Conservation (phyloP, 2,797 vertebrate genomes). For the Onychomys leucogaster region DNA sequence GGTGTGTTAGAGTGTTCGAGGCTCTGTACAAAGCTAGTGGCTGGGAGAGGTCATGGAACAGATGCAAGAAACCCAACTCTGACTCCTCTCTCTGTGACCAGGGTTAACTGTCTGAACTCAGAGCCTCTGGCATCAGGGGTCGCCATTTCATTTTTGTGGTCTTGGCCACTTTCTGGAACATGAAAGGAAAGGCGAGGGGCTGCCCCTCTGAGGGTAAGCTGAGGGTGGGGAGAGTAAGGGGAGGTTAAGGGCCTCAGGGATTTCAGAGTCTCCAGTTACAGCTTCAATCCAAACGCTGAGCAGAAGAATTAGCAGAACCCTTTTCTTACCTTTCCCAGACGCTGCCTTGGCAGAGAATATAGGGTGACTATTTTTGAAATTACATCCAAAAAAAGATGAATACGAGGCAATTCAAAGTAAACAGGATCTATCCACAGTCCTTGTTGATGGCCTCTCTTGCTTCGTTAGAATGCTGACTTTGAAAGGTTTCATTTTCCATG, state of each 20-base stretch:
- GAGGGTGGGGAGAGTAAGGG: slow-evolving; percentile 69
- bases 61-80: slow-evolving; percentile 54
- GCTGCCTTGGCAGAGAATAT: neutral
- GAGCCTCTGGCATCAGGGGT: slow-evolving; percentile 67
- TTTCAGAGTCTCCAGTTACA: slow-evolving; percentile 67
- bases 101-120: slow-evolving; percentile 81
- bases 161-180: slow-evolving; percentile 75
- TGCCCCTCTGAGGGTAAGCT: slow-evolving; percentile 77
- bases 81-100: slow-evolving; percentile 49
- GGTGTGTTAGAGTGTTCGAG: neutral
- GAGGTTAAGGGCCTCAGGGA: slow-evolving; percentile 76
- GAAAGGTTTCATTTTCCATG: neutral
- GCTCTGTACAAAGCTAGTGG: slow-evolving; percentile 52
- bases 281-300: neutral
- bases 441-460: neutral
- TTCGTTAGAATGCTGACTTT: neutral
- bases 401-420: neutral
- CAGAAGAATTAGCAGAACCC: neutral
- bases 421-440: neutral
- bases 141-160: slow-evolving; percentile 80
- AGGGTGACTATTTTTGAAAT: slow-evolving; percentile 24
- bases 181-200: slow-evolving; percentile 78
- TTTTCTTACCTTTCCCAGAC: neutral
- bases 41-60: neutral
- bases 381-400: neutral